A percentile compares a stretch with the other conserved stretches of the same genome.
Evolutionary conservation across 2,797 vertebrate genomes (phyloP).

Genomic region (Poeciliopsis presidionis): DNA sequence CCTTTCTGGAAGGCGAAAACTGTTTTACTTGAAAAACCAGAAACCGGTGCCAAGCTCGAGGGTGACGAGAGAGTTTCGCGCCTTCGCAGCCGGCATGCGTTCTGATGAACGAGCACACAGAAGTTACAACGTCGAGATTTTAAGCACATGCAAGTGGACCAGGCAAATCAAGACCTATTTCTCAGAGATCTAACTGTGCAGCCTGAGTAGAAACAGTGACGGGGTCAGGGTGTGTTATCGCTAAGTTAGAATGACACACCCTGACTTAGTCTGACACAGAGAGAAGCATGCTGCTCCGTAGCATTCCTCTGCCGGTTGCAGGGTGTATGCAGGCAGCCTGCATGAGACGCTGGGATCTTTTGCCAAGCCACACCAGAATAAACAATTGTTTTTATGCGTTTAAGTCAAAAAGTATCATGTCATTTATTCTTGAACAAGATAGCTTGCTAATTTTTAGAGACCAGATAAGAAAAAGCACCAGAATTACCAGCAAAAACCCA

Average conservation of each 20-base stretch:
- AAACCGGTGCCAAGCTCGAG: conserved; percentile 3
- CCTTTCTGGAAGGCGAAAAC: background rate
- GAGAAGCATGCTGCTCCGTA: conserved; percentile 52
- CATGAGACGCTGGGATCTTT: conserved; percentile 13
- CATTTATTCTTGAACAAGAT: background rate
- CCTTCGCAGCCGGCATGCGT: background rate
- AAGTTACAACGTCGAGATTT: background rate
- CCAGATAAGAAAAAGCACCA: background rate
- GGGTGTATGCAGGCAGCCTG: conserved; percentile 34
- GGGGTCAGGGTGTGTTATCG: background rate
- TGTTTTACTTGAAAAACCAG: conserved; percentile 8
- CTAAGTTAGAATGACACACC: conserved; percentile 48
- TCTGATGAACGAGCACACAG: background rate
- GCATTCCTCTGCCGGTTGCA: conserved; percentile 61
- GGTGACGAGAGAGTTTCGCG: background rate
- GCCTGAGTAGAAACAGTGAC: background rate
- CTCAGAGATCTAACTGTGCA: background rate
- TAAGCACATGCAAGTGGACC: background rate
- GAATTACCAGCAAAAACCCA: background rate
- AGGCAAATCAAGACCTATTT: background rate
- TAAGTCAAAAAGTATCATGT: background rate
- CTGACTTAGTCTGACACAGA: conserved; percentile 19
- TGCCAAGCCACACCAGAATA: background rate
- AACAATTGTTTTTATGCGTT: background rate
- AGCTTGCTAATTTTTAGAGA: background rate